phyloP scores from a whole-genome alignment of 1,140 invertebrate species.

The Scaptomyza pallida region DNA sequence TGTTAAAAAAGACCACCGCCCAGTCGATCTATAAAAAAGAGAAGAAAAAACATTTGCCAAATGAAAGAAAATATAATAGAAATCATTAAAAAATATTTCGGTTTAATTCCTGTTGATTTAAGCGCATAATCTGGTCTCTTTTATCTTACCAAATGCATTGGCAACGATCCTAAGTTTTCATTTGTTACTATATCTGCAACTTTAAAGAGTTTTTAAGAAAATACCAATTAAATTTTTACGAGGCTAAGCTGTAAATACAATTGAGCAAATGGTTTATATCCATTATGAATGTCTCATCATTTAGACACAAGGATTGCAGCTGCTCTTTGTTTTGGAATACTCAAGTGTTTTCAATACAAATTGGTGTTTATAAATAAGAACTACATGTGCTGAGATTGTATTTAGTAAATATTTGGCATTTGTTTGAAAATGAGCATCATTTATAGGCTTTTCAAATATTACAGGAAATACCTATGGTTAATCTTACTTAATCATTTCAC shows the following conservation, averaged over 20 bases:
- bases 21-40: conserved; percentile 19
- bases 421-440: not conserved
- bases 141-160: not conserved
- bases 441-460: not conserved
- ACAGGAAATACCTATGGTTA: not conserved
- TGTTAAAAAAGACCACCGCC: conserved; percentile 15
- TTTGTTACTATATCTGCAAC: no score
- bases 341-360: conserved; percentile 2
- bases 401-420: not conserved
- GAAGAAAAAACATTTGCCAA: conserved; percentile 16
- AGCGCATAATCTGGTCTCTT: conserved; percentile 8
- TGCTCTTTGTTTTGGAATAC: conserved; percentile 14
- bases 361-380: not conserved
- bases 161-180: no score
- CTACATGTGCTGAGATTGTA: not conserved
- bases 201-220: not conserved
- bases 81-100: conserved; percentile 34
- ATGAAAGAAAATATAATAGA: conserved; percentile 11
- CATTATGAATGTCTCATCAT: conserved; percentile 17
- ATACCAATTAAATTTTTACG: no score
- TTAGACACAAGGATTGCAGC: conserved; percentile 3
- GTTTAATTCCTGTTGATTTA: conserved; percentile 59
- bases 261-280: conserved; percentile 4
- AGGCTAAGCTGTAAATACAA: not conserved
- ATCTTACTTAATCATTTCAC: conserved; percentile 1